Base-by-base conservation (phyloP, 1,140 invertebrate species). In the Armadillidium nasatum region DNA sequence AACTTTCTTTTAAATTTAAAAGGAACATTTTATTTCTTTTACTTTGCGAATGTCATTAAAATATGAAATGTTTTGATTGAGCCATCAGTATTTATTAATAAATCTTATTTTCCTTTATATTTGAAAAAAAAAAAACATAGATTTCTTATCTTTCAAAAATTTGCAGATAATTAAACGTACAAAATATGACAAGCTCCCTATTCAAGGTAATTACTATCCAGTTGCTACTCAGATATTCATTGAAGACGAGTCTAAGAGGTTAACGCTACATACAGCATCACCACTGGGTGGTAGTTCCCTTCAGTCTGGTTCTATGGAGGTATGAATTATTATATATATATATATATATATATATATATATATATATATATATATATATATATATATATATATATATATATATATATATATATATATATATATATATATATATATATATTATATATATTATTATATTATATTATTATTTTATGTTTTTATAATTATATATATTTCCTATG, bases 161-260 rank as follows among this genome's bases (percentile, higher is more conserved):
- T 33, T 33, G 1, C 6, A 60, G 50, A 19, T 60, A 15, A 60
- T 60, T 15, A 60, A 60, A 7, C 50, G 50, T 15, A 19, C 19
- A 19, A 60, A 19, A 60, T 60, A 60, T 19, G 50, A 60, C 50
- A 60, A 60, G 19, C 50, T 60, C 7, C 50, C 50, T 60, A 13
- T 60, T 2, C 50, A 60, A 19, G 50, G 50, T 19, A 97, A 99
- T 86, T 97, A 92, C 84, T 99, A 98, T 87, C 97, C 97, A 7
- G 89, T 99, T 85, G 90, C 96, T 10, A 87, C 91, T 3, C 89
- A 90, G 74, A 90, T 90, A 0, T 99, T 92, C 83, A 93, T 99
- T 75, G 91, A 99, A 87, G 95, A 98, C 85, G 85, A 79, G 76
- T 23, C 82, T 72, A 15, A 68, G 10, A 74, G 83, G 0, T 68